Percentiles rank a stretch among this genome's conserved stretches.
These are phyloP conservation scores for Orchesella cincta DNA, from an alignment of 1,140 invertebrate genomes.

Conservation along the genomic window DNA sequence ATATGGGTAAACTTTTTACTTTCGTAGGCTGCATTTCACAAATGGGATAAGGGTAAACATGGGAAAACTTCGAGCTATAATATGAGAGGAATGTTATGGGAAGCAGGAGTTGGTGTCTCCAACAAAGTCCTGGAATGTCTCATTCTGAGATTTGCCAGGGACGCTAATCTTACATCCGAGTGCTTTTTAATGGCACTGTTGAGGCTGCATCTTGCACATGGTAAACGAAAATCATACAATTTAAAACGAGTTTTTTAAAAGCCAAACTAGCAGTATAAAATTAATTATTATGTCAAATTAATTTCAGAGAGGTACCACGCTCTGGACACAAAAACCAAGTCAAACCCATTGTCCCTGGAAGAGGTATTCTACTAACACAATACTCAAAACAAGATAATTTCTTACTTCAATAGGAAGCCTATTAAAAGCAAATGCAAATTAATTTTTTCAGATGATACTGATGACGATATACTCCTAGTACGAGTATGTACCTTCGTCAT, in stretches of 20 bases:
- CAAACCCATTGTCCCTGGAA: constrained; percentile 71
- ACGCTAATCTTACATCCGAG: constrained; percentile 64
- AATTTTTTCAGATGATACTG: constrained; percentile 65
- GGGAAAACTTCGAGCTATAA: constrained; percentile 68
- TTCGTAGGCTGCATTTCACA: constrained; percentile 63
- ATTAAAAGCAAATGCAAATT: not conserved
- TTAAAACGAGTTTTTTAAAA: constrained; percentile 6
- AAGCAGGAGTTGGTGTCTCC: constrained; percentile 68
- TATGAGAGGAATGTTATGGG: constrained; percentile 67
- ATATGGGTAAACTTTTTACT: constrained; percentile 7
- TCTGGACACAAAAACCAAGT: constrained; percentile 72
- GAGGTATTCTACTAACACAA: constrained; percentile 61
- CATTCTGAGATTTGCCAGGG: constrained; percentile 68
- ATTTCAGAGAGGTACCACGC: constrained; percentile 69
- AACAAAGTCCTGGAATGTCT: constrained; percentile 76
- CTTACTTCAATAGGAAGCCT: not conserved
- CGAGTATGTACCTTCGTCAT: too few species aligned
- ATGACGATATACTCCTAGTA: constrained; percentile 72
- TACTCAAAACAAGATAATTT: constrained; percentile 7
- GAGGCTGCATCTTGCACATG: constrained; percentile 71
- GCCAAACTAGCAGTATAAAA: constrained; percentile 23
- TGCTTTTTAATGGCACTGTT: constrained; percentile 70
- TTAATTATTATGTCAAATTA: constrained; percentile 37
- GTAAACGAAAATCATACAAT: constrained; percentile 56
- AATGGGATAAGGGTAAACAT: constrained; percentile 62